Conservation (phyloP, 2,888 invertebrate species). For the Pogonocherus hispidulus region DNA sequence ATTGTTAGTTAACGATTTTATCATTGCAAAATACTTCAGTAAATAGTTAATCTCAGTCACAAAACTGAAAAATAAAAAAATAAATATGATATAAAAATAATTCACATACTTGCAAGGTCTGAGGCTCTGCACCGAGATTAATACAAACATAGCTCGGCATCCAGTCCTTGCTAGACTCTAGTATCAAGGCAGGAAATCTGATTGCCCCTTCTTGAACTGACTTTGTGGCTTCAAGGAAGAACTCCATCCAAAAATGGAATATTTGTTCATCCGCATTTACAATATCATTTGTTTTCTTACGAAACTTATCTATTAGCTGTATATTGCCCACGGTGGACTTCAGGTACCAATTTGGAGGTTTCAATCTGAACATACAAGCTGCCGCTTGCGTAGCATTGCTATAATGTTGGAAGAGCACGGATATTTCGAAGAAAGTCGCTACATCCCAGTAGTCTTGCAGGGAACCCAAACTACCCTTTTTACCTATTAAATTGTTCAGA, state of each 20-base stretch:
- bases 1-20: too few species aligned
- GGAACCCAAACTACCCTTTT: constrained; percentile 94
- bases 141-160: constrained; percentile 97
- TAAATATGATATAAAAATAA: too few species aligned
- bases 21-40: too few species aligned
- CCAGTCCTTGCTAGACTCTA: constrained; percentile 92
- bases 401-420: constrained; percentile 97
- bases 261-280: constrained; percentile 84
- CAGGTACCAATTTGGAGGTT: constrained; percentile 94
- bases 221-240: constrained; percentile 95
- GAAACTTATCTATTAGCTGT: constrained; percentile 89
- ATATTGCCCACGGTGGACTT: constrained; percentile 76
- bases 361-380: constrained; percentile 87
- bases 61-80: too few species aligned
- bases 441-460: constrained; percentile 99
- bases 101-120: constrained; percentile 89
- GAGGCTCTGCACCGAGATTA: constrained; percentile 94
- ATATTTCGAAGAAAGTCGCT: constrained; percentile 98
- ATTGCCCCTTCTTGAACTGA: constrained; percentile 84
- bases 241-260: constrained; percentile 99
- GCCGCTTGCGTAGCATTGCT: constrained; percentile 95
- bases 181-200: constrained; percentile 90
- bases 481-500: constrained; percentile 96
- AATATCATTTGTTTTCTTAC: constrained; percentile 84
- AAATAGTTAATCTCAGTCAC: too few species aligned